Evolutionary conservation across 2,888 invertebrate genomes (phyloP), one percentile per base, ranked within the genome.

Genomic region (Leptogaster cylindrica): DNA sequence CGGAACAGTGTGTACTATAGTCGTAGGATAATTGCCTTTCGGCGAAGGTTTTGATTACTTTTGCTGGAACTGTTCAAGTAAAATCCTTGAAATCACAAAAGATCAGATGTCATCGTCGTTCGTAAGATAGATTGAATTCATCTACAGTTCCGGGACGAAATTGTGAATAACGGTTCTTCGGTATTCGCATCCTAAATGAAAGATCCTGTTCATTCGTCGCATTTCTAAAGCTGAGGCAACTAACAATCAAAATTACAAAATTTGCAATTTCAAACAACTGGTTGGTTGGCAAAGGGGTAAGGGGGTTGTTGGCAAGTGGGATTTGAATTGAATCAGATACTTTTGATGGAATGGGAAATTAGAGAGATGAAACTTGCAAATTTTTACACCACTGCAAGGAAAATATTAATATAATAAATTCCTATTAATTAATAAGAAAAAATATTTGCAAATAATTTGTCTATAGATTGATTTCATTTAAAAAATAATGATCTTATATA

Each of bases 251-350:
- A 63, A 67, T 67, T 64, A 61, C 64, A 46, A 68, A 68, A 68
- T 68, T 68, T 68, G 68, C 68, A 68, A 68, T 68, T 68, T 68
- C 64, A 68, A 68, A 64, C 64, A 68, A 68, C 64, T 63, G 28
- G 44, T 52, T 23, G 20, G 33, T 18, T 27, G 44, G 61, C n/a
- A n/a, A n/a, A n/a, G n/a, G n/a, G n/a, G n/a, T n/a, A n/a, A n/a
- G n/a, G n/a, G n/a, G n/a, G n/a, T n/a, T 25, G 48, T n/a, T 27
- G 20, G 25, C 48, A 27, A 48, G 48, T 23, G 12, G 52, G 31
- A 28, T 52, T 52, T 28, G 52, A 18, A 18, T 28, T 52, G 18
- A 41, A 18, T n/a, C 41, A 10, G 14, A 41, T 14, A 14, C 31
- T 16, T 52, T 3, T 12, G n/a, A n/a, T 3, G 27, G 10, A 41